These are phyloP conservation scores for Sparus aurata DNA, from an alignment of 2,797 vertebrate species.

Conservation along the genomic window DNA sequence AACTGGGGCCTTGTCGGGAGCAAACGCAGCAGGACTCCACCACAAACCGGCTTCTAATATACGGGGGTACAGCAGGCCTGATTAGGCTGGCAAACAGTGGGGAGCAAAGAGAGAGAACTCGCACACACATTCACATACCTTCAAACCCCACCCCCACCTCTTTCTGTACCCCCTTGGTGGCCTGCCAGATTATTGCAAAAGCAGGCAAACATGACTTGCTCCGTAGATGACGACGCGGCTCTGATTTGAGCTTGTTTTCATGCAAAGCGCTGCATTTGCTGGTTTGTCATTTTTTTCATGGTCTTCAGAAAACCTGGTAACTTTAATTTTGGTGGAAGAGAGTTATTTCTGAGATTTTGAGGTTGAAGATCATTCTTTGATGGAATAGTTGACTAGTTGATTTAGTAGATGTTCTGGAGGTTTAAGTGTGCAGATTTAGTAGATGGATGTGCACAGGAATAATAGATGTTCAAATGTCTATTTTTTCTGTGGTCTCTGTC, in stretches of 20 bases:
- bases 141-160: slow-evolving; percentile 43
- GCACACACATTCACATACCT: slow-evolving; percentile 53
- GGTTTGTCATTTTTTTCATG: slow-evolving; percentile 14
- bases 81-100: slow-evolving; percentile 85
- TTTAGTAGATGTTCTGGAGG: not conserved
- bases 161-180: slow-evolving; percentile 62
- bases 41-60: slow-evolving; percentile 82
- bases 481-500: not conserved
- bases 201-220: slow-evolving; percentile 53
- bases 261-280: slow-evolving; percentile 26
- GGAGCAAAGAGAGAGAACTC: slow-evolving; percentile 62
- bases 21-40: slow-evolving; percentile 80
- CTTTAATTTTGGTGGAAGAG: not conserved
- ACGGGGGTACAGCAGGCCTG: slow-evolving; percentile 78
- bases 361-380: not conserved
- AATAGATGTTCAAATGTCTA: not conserved
- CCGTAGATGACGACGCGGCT: slow-evolving; percentile 35
- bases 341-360: not conserved
- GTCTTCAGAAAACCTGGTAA: not conserved
- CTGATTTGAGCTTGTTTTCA: slow-evolving; percentile 56
- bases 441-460: not conserved
- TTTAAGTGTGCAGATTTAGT: not conserved
- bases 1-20: slow-evolving; percentile 74
- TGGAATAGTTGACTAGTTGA: not conserved
- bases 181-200: slow-evolving; percentile 60